Evolutionary conservation across 2,888 invertebrate genomes (phyloP), one percentile per base, ranked within the genome.

Genomic region (Drepana falcataria): DNA sequence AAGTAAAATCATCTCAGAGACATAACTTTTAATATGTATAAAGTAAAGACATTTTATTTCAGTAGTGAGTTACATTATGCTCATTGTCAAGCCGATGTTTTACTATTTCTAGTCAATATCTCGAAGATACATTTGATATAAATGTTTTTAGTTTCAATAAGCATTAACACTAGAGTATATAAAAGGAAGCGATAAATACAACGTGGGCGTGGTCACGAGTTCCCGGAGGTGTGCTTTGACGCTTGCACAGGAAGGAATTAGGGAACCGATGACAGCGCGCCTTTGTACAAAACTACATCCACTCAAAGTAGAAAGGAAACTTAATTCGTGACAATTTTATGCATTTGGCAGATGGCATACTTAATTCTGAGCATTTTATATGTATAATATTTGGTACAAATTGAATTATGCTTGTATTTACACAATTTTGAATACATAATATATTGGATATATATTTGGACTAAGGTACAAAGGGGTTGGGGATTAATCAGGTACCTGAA

Each of bases 111-210:
- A 21, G 21, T 21, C 21, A 21, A 21, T 21, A 44, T 21, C 6
- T 6, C 35, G 21, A 47, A 33, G 33, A 21, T 35, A 47, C 7
- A 35, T 47, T 1, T 60, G 55, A 56, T 58, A 58, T 35, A 40
- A 52, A 53, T 37, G 47, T 60, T 59, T 59, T 61, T 63, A 58
- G 64, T 64, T 80, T 80, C 81, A 64, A 54, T 69, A 80, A 83
- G 87, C 79, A 83, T 83, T 83, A 76, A 9, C 9, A 44, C 2
- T 73, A 66, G 21, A 21, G 66, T 64, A 69, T 77, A 69, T 44
- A 44, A 44, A 68, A 83, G 89, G 89, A 89, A 90, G 77, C 69
- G 68, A 85, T 89, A 87, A 90, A 89, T 89, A 84, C 73, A 64
- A 69, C 72, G 77, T 79, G 81, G 81, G 81, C 81, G 82, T 79